Conservation (phyloP, 1,140 invertebrate species). For the Kradibia gibbosae region DNA sequence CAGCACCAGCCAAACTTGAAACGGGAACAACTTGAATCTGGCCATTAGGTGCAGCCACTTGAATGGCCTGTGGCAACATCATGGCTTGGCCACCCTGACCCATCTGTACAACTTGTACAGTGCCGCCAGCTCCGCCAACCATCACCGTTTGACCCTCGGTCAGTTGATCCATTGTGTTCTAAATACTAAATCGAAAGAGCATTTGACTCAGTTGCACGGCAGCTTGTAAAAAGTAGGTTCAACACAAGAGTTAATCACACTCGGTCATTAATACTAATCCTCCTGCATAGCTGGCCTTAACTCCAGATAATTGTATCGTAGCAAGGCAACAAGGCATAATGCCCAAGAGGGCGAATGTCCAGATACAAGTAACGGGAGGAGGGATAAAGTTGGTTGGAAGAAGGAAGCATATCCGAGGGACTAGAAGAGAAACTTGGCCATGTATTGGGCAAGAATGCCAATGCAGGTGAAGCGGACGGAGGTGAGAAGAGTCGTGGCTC, state of each 20-base stretch:
- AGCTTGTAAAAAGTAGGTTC: no score
- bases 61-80: slow-evolving; percentile 76
- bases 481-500: neutral
- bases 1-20: slow-evolving; percentile 74
- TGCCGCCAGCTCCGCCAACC: slow-evolving; percentile 68
- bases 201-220: no score
- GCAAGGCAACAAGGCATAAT: no score
- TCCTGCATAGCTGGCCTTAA: neutral
- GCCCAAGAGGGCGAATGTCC: no score
- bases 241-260: neutral
- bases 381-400: no score
- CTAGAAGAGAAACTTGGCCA: no score
- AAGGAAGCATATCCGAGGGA: no score
- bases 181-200: slow-evolving; percentile 16
- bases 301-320: no score
- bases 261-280: neutral
- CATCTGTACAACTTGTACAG: slow-evolving; percentile 73
- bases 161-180: slow-evolving; percentile 68
- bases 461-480: no score
- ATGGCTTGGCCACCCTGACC: slow-evolving; percentile 71
- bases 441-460: no score
- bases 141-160: slow-evolving; percentile 71
- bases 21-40: slow-evolving; percentile 80
- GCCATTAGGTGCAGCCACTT: slow-evolving; percentile 76
- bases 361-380: no score